A percentile compares a stretch with the other conserved stretches of the same genome.
Conservation (phyloP, 2,113 vertebrate genomes). For the Podilymbus podiceps region DNA sequence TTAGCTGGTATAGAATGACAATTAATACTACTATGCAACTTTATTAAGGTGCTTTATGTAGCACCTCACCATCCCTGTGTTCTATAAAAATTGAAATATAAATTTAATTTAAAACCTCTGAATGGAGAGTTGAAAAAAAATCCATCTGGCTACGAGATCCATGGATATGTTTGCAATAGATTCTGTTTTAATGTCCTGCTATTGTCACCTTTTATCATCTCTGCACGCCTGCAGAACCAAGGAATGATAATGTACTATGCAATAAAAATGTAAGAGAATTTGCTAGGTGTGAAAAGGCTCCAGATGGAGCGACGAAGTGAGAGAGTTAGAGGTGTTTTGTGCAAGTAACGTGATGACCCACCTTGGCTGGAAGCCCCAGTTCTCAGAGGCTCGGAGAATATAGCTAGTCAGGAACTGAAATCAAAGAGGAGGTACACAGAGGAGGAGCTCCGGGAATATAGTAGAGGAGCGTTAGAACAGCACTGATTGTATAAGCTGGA, state of each 20-base stretch:
- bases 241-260: not conserved
- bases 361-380: not conserved
- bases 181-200: not conserved
- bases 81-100: not conserved
- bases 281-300: not conserved
- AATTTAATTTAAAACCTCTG: not conserved
- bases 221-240: not conserved
- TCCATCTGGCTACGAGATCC: not conserved
- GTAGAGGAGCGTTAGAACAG: not conserved
- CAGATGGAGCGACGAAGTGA: not conserved
- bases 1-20: conserved; percentile 10
- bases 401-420: not conserved
- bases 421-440: not conserved
- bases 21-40: not conserved
- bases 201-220: not conserved
- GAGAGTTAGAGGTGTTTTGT: not conserved
- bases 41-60: not conserved
- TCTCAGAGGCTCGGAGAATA: not conserved
- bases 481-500: not conserved
- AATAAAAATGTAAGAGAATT: not conserved
- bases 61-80: not conserved
- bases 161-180: not conserved
- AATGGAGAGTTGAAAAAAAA: not conserved
- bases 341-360: not conserved
- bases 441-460: not conserved